Conservation (phyloP, 2,113 vertebrate genomes). For the Sisor rabdophorus region DNA sequence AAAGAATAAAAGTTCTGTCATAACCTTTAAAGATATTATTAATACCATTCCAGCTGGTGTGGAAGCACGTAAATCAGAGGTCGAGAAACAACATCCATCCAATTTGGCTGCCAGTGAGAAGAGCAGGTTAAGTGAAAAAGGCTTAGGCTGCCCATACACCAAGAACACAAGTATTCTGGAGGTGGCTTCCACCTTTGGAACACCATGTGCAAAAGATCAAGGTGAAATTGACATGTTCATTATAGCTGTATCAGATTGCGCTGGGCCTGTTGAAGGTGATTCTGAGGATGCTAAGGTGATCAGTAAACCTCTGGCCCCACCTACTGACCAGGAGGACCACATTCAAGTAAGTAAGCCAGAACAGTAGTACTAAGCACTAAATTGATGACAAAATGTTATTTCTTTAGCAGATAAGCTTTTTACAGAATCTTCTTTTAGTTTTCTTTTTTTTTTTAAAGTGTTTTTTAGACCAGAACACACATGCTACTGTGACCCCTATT, state of each 20-base stretch:
- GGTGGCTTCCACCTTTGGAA: neutral
- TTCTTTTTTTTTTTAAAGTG: neutral
- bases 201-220: neutral
- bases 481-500: neutral
- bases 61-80: neutral
- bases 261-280: neutral
- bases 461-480: neutral
- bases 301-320: constrained; percentile 30
- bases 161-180: neutral
- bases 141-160: neutral
- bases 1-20: neutral
- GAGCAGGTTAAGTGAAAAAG: neutral
- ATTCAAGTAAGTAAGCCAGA: constrained; percentile 48
- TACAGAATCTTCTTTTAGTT: neutral
- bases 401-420: neutral
- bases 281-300: neutral
- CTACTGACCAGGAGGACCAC: constrained; percentile 36
- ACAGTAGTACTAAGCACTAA: neutral
- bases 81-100: neutral
- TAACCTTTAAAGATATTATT: neutral
- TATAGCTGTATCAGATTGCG: constrained; percentile 3
- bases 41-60: neutral
- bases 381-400: neutral
- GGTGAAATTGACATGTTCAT: neutral
- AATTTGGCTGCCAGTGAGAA: neutral